Evolutionary conservation across 2,113 vertebrate genomes (phyloP).

Genomic region (Lycaon pictus): DNA sequence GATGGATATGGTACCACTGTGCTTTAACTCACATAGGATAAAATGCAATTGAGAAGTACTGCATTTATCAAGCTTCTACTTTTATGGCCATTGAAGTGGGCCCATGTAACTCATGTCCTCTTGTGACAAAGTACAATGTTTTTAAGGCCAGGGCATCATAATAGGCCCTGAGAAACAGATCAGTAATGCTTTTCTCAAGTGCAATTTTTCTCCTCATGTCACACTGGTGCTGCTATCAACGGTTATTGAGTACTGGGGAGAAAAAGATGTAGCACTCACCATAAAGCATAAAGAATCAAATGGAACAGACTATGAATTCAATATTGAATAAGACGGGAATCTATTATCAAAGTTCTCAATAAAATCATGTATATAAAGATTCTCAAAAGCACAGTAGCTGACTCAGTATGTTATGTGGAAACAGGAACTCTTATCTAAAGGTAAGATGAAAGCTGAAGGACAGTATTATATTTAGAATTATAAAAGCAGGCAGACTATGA

Average conservation of each 20-base stretch:
- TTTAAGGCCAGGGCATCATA: conserved; percentile 49
- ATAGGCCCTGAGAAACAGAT: conserved; percentile 27
- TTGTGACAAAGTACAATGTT: conserved; percentile 43
- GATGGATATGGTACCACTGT: conserved; percentile 53
- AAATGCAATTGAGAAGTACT: background rate
- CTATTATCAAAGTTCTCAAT: conserved; percentile 17
- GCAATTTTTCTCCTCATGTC: conserved; percentile 7
- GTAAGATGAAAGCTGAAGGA: background rate
- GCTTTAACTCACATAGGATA: background rate
- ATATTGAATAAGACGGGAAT: background rate
- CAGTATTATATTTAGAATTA: background rate
- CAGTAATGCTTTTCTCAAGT: conserved; percentile 35
- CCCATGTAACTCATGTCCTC: conserved; percentile 41
- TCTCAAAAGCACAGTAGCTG: background rate
- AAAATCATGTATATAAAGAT: background rate
- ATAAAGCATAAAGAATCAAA: background rate
- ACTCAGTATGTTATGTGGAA: background rate
- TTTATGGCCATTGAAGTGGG: background rate
- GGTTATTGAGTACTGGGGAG: background rate
- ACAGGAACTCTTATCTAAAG: background rate
- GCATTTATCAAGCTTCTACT: conserved; percentile 11
- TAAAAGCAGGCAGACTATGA: background rate
- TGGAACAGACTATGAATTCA: background rate
- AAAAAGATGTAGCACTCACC: background rate
- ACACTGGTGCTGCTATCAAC: conserved; percentile 30